These are phyloP conservation scores for Deroptyus accipitrinus DNA, from an alignment of 2,113 vertebrate genomes.

Conservation along the genomic window DNA sequence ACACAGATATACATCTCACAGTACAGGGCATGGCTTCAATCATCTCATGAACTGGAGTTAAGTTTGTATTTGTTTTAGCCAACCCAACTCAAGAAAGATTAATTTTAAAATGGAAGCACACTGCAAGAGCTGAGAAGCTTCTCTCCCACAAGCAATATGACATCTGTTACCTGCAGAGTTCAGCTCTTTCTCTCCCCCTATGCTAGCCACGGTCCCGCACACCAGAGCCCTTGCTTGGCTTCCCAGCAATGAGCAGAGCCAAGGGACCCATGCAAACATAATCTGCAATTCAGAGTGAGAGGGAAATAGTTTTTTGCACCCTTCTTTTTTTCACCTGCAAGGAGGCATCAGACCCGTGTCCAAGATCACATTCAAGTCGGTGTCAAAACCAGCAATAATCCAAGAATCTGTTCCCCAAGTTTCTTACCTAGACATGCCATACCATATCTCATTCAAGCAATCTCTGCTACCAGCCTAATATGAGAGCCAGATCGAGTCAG, in stretches of 20 bases:
- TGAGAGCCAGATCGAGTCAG: neutral
- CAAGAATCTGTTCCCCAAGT: neutral
- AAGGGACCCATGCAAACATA: neutral
- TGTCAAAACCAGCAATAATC: neutral
- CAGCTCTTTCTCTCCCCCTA: neutral
- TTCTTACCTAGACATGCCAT: neutral
- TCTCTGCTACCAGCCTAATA: neutral
- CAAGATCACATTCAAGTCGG: neutral
- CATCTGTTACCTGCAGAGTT: neutral
- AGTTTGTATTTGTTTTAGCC: neutral
- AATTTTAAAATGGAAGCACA: neutral
- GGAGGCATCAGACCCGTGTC: neutral
- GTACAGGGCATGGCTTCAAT: neutral
- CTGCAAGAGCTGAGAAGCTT: neutral
- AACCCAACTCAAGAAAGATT: neutral
- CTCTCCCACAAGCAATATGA: neutral
- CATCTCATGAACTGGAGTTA: neutral
- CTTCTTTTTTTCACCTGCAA: neutral
- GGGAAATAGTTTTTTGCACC: neutral
- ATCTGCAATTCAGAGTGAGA: neutral
- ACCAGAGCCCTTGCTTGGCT: neutral
- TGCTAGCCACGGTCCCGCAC: rapidly evolving
- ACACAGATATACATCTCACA: neutral
- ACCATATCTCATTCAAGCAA: neutral
- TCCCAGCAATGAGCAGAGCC: neutral